Base-by-base conservation (phyloP, 2,888 invertebrate species). In the Ditula angustiorana region DNA sequence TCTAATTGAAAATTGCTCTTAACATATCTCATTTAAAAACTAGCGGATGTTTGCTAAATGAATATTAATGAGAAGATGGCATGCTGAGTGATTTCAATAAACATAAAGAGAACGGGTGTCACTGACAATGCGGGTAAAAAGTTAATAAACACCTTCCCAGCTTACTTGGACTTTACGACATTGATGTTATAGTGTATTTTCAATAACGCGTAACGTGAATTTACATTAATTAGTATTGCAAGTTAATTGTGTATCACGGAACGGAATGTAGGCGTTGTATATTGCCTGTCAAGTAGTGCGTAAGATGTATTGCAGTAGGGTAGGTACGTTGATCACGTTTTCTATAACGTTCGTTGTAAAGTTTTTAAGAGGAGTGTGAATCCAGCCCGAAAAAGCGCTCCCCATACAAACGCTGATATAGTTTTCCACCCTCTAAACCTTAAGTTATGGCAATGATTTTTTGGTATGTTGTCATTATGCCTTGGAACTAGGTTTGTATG, bases 51-150 rank as follows among this genome's bases (percentile, higher is more conserved):
- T 23, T 56, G 47, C 19, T 10, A 49, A 56, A 61, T 58, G 46
- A 66, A 58, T 58, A 58, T 61, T 52, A 19, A 67, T 67, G 67
- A 67, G 56, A 11, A n/a, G 33, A 64, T 52, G 52, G 52, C 63
- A 58, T 53, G 50, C 19, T 37, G 13, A 50, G 24, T 58, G 33
- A 44, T 50, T 56, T 61, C 46, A 46, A 61, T 47, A 53, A 50
- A n/a, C 53, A 50, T 46, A 26, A 49, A 41, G 46, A 58, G 46
- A 46, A 52, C 23, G 33, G 50, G 52, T 67, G 67, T 55, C 57
- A 67, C 35, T 58, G 41, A 50, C 58, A 55, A 67, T 65, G 65
- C 65, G 58, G 8, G 44, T 47, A 65, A 67, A 67, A 67, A 67
- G 10, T 10, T 44, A 35, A 28, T 60, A 44, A 35, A n/a, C 28